Conservation (phyloP, 92 coral and sea anemone genomes). For the Epizoanthus fatuus region DNA sequence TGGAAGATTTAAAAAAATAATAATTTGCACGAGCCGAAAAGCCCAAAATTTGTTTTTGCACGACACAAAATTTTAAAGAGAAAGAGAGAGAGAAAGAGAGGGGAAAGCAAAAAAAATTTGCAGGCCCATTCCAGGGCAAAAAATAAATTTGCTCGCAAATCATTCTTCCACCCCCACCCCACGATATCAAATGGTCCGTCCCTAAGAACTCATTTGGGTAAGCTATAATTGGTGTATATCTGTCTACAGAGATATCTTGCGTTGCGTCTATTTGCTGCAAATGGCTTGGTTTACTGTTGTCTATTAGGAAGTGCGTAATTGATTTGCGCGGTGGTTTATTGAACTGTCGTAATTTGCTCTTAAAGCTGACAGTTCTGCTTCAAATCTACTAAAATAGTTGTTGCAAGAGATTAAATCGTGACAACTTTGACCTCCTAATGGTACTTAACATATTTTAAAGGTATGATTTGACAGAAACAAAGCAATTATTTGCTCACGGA, state of each 20-base stretch:
- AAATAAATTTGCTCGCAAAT: no score
- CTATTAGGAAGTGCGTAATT: not conserved
- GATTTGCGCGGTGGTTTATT: not conserved
- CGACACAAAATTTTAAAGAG: no score
- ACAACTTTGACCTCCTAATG: conserved; percentile 5
- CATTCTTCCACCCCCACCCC: no score
- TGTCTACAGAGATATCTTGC: not conserved
- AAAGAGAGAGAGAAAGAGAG: no score
- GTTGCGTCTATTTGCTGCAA: not conserved
- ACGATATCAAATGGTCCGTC: no score
- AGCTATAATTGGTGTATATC: not conserved
- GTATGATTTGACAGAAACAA: not conserved
- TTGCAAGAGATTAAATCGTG: not conserved
- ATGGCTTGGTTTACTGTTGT: not conserved
- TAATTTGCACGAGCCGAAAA: no score
- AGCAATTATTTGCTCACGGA: not conserved
- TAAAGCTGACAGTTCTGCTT: not conserved
- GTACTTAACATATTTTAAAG: not conserved
- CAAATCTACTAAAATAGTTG: not conserved
- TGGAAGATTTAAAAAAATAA: no score
- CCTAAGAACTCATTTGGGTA: not conserved
- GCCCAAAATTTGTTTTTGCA: no score
- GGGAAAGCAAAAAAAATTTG: no score
- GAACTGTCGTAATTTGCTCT: not conserved
- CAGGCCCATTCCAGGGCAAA: no score